These are phyloP conservation scores for Labia minor DNA, from an alignment of 2,888 invertebrate genomes.

Conservation along the genomic window DNA sequence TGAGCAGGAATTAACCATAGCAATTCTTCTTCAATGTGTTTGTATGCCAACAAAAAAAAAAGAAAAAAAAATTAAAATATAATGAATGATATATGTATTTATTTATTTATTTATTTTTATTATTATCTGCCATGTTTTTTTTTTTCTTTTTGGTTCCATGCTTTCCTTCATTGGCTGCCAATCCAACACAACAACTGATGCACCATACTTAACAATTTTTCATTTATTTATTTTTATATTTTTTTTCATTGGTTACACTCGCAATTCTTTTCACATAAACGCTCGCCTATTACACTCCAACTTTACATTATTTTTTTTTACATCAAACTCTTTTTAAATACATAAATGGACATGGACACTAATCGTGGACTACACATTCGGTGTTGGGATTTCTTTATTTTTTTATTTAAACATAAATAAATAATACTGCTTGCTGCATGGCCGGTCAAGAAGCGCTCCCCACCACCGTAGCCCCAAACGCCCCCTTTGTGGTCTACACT, in stretches of 20 bases:
- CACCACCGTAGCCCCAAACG: constrained; percentile 67
- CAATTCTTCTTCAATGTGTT: background rate
- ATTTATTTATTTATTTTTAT: too few relatives aligned
- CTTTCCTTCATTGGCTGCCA: background rate
- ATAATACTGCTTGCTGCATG: constrained; percentile 3
- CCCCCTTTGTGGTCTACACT: constrained; percentile 90
- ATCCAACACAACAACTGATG: background rate
- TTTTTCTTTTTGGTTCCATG: background rate
- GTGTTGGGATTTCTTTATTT: background rate
- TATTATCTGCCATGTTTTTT: background rate
- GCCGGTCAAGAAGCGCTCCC: constrained; percentile 32
- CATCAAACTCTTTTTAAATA: background rate
- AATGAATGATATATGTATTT: background rate
- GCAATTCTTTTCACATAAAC: background rate
- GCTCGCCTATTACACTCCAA: background rate
- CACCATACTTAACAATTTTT: background rate
- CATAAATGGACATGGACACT: background rate
- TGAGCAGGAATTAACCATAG: too few relatives aligned
- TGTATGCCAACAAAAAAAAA: too few relatives aligned
- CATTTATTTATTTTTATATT: background rate
- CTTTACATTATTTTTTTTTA: background rate
- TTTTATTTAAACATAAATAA: background rate
- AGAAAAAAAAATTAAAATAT: too few relatives aligned
- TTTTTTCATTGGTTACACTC: background rate
- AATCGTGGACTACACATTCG: background rate